Base-by-base conservation (phyloP, 2,888 invertebrate genomes). In the Leptinotarsa haldemani region DNA sequence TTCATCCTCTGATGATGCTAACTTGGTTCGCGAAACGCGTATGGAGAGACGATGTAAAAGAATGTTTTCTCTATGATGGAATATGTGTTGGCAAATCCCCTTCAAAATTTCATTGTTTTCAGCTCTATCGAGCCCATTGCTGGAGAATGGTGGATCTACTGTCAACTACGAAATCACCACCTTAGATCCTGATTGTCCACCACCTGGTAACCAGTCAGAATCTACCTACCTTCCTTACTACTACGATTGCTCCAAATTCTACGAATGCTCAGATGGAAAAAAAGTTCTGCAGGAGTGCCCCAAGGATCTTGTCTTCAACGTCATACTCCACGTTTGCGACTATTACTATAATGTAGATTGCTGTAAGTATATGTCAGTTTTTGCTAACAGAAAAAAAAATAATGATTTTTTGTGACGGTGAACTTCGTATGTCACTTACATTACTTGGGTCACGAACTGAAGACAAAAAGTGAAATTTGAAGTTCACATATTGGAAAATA, bases 181-280 rank as follows among this genome's bases (percentile, higher is more conserved):
- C 50, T 16, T 15, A n/a, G 50, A 50, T 50, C 50, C 50, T 16
- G 50, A 50, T n/a, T 50, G 50, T 16, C 50, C 50, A 16, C 13
- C 50, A 50, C 16, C 15, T 15, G 50, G n/a, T 50, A n/a, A 50
- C 50, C 15, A 50, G 4, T 16, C 40, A 40, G 0, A 16, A 50
- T 50, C 50, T 4, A n/a, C n/a, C 16, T 71, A 63, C 20, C 48
- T 20, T 15, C 66, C 71, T 30, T 65, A 67, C 20, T 66, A 66
- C 4, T 71, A 67, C 40, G 47, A 71, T 22, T 71, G 71, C n/a
- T 5, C 40, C 1, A 71, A 67, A 16, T 71, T 47, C 48, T 71
- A 71, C 48, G 61, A 71, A 56, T 71, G 71, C 22, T 22, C 61
- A 12, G 50, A 56, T n/a, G 48, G 61, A n/a, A 18, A 30, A 50